Percentiles rank a stretch among this genome's conserved stretches.
These are phyloP conservation scores for Drosophila pseudotalamancana DNA, from an alignment of 2,888 invertebrate genomes.

Conservation along the genomic window DNA sequence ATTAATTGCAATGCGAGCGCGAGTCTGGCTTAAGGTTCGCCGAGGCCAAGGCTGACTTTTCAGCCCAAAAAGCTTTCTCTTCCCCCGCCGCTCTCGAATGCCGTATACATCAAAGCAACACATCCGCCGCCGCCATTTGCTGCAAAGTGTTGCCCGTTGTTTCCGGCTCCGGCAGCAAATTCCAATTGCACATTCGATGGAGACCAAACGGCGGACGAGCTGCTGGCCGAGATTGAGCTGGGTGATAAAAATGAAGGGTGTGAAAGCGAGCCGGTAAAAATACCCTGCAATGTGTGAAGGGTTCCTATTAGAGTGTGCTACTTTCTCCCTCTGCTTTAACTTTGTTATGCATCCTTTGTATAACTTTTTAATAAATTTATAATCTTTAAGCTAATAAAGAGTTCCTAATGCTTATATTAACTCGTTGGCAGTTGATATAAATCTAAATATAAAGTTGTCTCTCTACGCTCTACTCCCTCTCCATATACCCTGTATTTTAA, in stretches of 20 bases:
- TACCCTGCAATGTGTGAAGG: neutral
- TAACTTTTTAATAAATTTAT: no score
- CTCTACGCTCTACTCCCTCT: no score
- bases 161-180: constrained; percentile 61
- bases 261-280: constrained; percentile 6
- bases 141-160: constrained; percentile 62
- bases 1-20: constrained; percentile 62
- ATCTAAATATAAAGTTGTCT: no score
- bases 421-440: no score
- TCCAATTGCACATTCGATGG: constrained; percentile 50
- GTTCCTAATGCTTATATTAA: no score
- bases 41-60: constrained; percentile 21
- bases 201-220: constrained; percentile 8
- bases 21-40: constrained; percentile 53
- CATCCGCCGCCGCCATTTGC: constrained; percentile 39
- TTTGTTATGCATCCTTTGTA: no score
- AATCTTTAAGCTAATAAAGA: no score
- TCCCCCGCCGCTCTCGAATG: constrained; percentile 5
- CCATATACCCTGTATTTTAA: neutral
- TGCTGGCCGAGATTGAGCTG: constrained; percentile 63
- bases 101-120: constrained; percentile 48
- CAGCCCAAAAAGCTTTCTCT: constrained; percentile 3
- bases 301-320: no score
- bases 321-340: no score
- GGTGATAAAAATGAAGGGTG: constrained; percentile 37